Percentiles rank a stretch among this genome's conserved stretches.
Conservation (phyloP, 2,797 vertebrate genomes). For the Botia almorhae region DNA sequence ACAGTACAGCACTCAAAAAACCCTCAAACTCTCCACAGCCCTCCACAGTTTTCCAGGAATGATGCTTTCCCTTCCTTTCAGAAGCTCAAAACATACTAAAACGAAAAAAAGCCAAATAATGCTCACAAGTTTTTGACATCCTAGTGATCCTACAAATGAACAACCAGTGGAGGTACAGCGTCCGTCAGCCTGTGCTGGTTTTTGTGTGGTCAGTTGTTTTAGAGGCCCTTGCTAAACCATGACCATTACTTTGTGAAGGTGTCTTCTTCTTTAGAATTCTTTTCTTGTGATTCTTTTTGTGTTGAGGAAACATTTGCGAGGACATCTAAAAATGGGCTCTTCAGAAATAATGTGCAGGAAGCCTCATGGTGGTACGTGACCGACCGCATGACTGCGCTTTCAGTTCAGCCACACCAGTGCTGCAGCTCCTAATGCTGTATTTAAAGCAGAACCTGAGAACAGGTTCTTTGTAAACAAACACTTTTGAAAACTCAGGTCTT, state of each 20-base stretch:
- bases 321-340: slow-evolving; percentile 63
- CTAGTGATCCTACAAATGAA: slow-evolving; percentile 87
- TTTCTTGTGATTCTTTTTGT: slow-evolving; percentile 42
- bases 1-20: slow-evolving; percentile 73
- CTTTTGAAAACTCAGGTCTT: neutral
- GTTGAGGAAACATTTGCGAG: slow-evolving; percentile 48
- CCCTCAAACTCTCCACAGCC: slow-evolving; percentile 74
- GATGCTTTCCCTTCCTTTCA: slow-evolving; percentile 67
- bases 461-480: neutral
- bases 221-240: slow-evolving; percentile 85
- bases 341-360: slow-evolving; percentile 74
- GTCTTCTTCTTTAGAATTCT: slow-evolving; percentile 73
- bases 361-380: slow-evolving; percentile 81
- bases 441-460: neutral
- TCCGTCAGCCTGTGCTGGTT: slow-evolving; percentile 71
- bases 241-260: slow-evolving; percentile 97
- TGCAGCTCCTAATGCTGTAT: slow-evolving; percentile 63
- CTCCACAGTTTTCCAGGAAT: slow-evolving; percentile 81
- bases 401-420: slow-evolving; percentile 69
- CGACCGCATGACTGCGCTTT: slow-evolving; percentile 88
- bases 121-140: slow-evolving; percentile 91
- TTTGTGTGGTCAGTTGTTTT: slow-evolving; percentile 81
- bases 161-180: slow-evolving; percentile 84
- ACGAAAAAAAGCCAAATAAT: slow-evolving; percentile 73
- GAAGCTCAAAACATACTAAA: slow-evolving; percentile 78